These are phyloP conservation scores for Apocrypta bakeri DNA, from an alignment of 1,140 invertebrate species.

Conservation along the genomic window DNA sequence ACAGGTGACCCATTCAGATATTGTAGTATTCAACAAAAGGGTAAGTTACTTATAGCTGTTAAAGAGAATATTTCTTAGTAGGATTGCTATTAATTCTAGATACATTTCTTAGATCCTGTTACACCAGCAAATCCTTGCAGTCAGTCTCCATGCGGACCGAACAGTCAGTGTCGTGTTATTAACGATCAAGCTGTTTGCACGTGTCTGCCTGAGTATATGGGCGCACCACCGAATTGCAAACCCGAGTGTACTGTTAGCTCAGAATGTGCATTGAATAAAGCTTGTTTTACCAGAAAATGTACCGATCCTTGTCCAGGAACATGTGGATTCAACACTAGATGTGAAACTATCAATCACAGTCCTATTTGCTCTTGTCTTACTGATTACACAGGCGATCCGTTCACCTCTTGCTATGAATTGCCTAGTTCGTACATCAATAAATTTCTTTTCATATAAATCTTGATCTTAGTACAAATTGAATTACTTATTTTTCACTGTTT, in stretches of 20 bases:
- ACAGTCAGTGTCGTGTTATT: constrained; percentile 61
- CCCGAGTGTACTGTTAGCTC: constrained; percentile 78
- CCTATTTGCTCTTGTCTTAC: constrained; percentile 83
- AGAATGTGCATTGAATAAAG: constrained; percentile 78
- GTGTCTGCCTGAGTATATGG: constrained; percentile 66
- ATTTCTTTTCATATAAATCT: constrained; percentile 52
- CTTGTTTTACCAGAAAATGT: constrained; percentile 82
- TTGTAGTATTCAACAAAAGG: constrained; percentile 65
- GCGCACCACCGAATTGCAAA: constrained; percentile 67
- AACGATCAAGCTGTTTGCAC: constrained; percentile 65
- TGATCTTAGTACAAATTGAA: background rate
- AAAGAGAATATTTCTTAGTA: background rate
- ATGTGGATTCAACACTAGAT: constrained; percentile 79
- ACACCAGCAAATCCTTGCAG: constrained; percentile 65
- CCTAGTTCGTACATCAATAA: constrained; percentile 69
- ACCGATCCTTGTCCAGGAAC: constrained; percentile 81
- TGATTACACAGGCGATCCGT: constrained; percentile 84
- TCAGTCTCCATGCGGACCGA: constrained; percentile 72
- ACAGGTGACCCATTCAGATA: constrained; percentile 74
- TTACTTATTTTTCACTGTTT: background rate
- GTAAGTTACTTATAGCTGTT: constrained; percentile 8
- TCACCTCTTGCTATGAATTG: constrained; percentile 76
- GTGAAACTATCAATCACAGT: constrained; percentile 82
- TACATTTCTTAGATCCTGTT: constrained; percentile 36
- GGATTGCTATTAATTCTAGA: background rate